Evolutionary conservation across 2,797 vertebrate genomes (phyloP).

Genomic region (Sebastes cheni): DNA sequence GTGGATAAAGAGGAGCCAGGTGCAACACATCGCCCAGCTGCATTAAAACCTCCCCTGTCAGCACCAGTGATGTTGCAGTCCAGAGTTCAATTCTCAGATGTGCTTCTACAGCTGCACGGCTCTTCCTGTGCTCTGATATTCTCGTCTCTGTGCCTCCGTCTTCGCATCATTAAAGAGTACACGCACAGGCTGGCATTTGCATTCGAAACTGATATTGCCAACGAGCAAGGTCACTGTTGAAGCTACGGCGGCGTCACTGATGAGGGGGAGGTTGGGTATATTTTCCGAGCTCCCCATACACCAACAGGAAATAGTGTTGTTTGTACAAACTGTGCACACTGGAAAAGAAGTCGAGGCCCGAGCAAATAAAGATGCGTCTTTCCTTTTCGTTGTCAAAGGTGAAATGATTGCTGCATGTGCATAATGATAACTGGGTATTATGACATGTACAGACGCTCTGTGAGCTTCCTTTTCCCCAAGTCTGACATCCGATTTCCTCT

Average conservation of each 20-base stretch:
- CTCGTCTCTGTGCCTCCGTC: slow-evolving; percentile 21
- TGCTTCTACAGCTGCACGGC: background rate
- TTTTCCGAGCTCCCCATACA: slow-evolving; percentile 16
- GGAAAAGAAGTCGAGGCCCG: background rate
- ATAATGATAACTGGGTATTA: background rate
- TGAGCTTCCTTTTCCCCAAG: background rate
- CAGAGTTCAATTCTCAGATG: slow-evolving; percentile 27
- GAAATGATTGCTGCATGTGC: background rate
- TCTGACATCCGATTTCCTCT: slow-evolving; percentile 38
- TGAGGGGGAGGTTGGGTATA: background rate
- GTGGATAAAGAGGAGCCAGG: background rate
- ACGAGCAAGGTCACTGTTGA: slow-evolving; percentile 45
- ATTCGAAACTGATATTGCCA: slow-evolving; percentile 57
- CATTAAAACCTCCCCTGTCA: slow-evolving; percentile 11
- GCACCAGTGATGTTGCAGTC: slow-evolving; percentile 11
- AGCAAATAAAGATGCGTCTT: background rate
- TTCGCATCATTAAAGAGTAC: slow-evolving; percentile 36
- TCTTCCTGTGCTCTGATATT: slow-evolving; percentile 37
- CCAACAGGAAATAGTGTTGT: slow-evolving; percentile 18
- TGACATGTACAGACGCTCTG: slow-evolving; percentile 9
- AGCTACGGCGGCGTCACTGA: slow-evolving; percentile 1
- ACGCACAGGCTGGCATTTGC: slow-evolving; percentile 18
- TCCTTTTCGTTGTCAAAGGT: slow-evolving; percentile 1
- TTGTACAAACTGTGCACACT: background rate
- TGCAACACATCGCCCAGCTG: background rate